Evolutionary conservation across 2,888 invertebrate genomes (phyloP).

Genomic region (Crioceris asparagi): DNA sequence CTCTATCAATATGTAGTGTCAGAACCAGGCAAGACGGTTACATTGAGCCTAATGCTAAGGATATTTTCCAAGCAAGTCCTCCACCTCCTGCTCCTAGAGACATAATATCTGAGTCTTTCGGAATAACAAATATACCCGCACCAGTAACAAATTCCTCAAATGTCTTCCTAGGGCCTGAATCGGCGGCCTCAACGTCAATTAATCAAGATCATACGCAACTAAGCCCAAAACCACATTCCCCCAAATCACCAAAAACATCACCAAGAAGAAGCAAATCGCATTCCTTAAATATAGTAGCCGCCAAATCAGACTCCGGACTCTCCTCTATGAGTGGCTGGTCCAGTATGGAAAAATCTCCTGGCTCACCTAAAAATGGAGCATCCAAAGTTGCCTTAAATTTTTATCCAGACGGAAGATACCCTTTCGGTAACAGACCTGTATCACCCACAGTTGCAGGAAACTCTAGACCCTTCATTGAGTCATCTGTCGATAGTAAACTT

Average conservation of each 20-base stretch:
- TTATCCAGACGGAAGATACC: background rate
- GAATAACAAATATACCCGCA: slow-evolving; percentile 15
- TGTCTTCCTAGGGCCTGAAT: slow-evolving; percentile 37
- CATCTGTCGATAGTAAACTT: slow-evolving; percentile 43
- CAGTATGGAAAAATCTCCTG: slow-evolving; percentile 74
- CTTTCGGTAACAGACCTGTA: slow-evolving; percentile 13
- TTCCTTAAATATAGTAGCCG: slow-evolving; percentile 54
- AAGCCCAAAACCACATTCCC: slow-evolving; percentile 55
- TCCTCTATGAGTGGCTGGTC: slow-evolving; percentile 84
- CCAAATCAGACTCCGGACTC: slow-evolving; percentile 77
- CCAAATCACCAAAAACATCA: slow-evolving; percentile 61
- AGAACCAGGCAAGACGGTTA: slow-evolving; percentile 56
- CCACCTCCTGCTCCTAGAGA: slow-evolving; percentile 75
- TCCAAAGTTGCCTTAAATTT: slow-evolving; percentile 12
- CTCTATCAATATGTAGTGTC: slow-evolving; percentile 51
- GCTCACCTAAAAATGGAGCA: slow-evolving; percentile 54
- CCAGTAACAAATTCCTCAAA: slow-evolving; percentile 28
- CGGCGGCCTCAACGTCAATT: slow-evolving; percentile 32
- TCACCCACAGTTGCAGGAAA: slow-evolving; percentile 16
- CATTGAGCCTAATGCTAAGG: slow-evolving; percentile 34
- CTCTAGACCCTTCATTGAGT: slow-evolving; percentile 44
- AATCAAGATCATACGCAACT: slow-evolving; percentile 40
- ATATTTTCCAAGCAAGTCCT: slow-evolving; percentile 57
- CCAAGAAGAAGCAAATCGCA: slow-evolving; percentile 55
- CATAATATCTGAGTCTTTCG: slow-evolving; percentile 43